Evolutionary conservation across 2,113 vertebrate genomes (phyloP).

Genomic region (Boulengeromyrus knoepffleri): DNA sequence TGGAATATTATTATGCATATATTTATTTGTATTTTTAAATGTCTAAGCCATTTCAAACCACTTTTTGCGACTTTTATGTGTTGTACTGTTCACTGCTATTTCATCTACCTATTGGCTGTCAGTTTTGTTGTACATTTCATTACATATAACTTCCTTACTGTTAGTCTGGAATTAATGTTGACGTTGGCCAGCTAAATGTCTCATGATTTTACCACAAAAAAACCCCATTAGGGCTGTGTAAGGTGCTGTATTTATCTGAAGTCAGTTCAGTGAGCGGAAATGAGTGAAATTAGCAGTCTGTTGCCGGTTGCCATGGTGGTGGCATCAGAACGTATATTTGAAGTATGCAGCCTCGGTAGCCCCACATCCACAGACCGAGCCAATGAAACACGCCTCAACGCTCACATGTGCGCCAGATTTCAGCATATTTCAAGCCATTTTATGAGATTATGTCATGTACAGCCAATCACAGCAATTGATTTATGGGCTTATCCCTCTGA

Average conservation of each 20-base stretch:
- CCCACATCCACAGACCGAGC: slow-evolving; percentile 10
- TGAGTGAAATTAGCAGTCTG: not conserved
- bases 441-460: slow-evolving; percentile 20
- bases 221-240: not conserved
- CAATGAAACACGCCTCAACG: not conserved
- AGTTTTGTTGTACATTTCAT: not conserved
- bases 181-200: not conserved
- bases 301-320: slow-evolving; percentile 43
- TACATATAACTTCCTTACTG: not conserved
- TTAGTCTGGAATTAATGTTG: not conserved
- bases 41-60: not conserved
- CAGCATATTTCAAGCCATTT: slow-evolving; percentile 17
- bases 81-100: not conserved
- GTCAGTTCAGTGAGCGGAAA: not conserved
- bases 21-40: not conserved
- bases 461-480: slow-evolving; percentile 41
- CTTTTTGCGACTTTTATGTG: not conserved
- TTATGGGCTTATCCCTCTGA: slow-evolving; percentile 42
- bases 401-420: slow-evolving; percentile 44
- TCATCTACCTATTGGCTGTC: not conserved
- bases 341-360: slow-evolving; percentile 52
- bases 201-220: not conserved
- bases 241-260: not conserved
- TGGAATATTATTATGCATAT: not conserved
- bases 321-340: slow-evolving; percentile 46